A percentile compares a stretch with the other conserved stretches of the same genome.
These are phyloP conservation scores for Parnassius orleans DNA, from an alignment of 2,888 invertebrate species.

Conservation along the genomic window DNA sequence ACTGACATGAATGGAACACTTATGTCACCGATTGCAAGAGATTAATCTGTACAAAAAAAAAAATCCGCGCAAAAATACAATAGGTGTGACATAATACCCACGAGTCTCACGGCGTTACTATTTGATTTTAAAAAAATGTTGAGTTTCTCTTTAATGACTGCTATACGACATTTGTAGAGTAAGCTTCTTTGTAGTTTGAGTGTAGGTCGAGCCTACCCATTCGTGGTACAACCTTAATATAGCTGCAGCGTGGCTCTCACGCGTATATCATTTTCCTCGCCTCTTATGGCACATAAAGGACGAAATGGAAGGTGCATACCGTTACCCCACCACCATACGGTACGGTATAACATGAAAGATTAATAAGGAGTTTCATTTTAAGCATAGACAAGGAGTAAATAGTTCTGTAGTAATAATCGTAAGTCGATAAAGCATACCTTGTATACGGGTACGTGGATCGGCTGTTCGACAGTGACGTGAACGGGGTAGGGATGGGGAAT, in stretches of 20 bases:
- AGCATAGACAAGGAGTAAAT: too few species aligned
- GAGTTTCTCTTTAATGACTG: slow-evolving; percentile 14
- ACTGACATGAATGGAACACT: slow-evolving; percentile 48
- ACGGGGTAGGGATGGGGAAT: slow-evolving; percentile 89
- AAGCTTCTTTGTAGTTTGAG: too few species aligned
- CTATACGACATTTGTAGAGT: background rate
- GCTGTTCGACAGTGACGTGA: slow-evolving; percentile 86
- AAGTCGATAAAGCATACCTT: slow-evolving; percentile 63
- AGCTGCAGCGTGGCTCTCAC: too few species aligned
- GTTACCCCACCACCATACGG: too few species aligned
- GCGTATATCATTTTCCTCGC: too few species aligned
- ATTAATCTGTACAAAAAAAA: slow-evolving; percentile 28
- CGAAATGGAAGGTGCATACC: too few species aligned
- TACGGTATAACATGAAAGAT: too few species aligned
- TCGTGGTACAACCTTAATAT: too few species aligned
- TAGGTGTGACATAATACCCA: slow-evolving; percentile 39
- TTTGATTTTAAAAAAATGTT: slow-evolving; percentile 3
- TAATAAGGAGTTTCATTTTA: too few species aligned
- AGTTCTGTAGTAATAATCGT: too few species aligned
- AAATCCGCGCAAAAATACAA: slow-evolving; percentile 35
- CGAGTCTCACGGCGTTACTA: slow-evolving; percentile 23
- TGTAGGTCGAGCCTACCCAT: too few species aligned
- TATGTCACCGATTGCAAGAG: slow-evolving; percentile 44
- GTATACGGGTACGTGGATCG: slow-evolving; percentile 86
- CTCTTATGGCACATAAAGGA: too few species aligned